Base-by-base conservation (phyloP, 2,113 vertebrate species). In the Raja brachyura region DNA sequence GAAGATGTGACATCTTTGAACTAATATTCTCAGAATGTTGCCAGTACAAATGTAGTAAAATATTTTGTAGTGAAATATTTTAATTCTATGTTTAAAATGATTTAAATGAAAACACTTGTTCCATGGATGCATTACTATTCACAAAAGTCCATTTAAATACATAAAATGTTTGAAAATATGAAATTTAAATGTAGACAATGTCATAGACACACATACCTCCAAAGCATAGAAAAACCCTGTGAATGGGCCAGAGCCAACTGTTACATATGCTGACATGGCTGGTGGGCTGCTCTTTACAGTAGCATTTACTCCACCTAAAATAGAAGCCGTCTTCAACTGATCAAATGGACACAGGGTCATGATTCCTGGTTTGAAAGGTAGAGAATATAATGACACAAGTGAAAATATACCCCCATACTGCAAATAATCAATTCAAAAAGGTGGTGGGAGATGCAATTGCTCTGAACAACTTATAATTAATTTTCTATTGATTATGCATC, bases 301-400 rank as follows among this genome's bases (percentile, higher is more conserved):
- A 61, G 98, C 98, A 93, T 97, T 97, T 95, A 97, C 99, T 76
- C 98, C 99, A 31, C 99, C 99, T 93, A 99, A 97, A 94, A 97
- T 95, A 79, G 99, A 99, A n/a, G 98, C 99, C 88, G 98, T 99
- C 97, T 98, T 99, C 99, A 99, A 99, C 95, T 99, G 99, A 96
- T 99, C 98, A 94, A 99, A 99, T 93, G 98, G 98, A 93, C 96
- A 98, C 92, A 99, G 96, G 5, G 98, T 98, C 97, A 98, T 98
- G 73, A 99, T 95, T 93, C 99, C 99, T 99, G 79, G 93, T 7
- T 81, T 63, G 54, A 75, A 79, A 54, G 86, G 22, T 33, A 90
- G 76, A 63, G 93, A 93, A 93, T 93, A 94, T 78, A 4, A 79
- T 14, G 39, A 75, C 74, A 68, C 2, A 79, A 68, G 76, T 22